Percentiles rank a stretch among this genome's conserved stretches.
Conservation (phyloP, 2,113 vertebrate species). For the Pan paniscus region DNA sequence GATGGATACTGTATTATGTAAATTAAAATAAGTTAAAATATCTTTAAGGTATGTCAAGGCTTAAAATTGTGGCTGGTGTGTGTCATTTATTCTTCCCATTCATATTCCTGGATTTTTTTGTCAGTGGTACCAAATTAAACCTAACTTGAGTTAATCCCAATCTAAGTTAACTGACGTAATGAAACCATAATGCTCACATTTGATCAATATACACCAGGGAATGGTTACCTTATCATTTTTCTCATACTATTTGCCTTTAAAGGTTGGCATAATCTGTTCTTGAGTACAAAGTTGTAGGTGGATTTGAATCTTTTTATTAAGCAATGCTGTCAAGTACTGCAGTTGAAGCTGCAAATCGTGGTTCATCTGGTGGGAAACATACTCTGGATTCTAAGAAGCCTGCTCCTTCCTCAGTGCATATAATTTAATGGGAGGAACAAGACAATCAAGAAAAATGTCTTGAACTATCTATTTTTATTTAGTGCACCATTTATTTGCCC, state of each 20-base stretch:
- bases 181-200: conserved; percentile 7
- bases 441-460: conserved; percentile 29
- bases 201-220: conserved; percentile 29
- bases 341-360: conserved; percentile 40
- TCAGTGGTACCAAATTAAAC: background rate
- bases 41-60: background rate
- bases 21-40: conserved; percentile 27
- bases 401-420: background rate
- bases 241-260: conserved; percentile 39
- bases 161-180: conserved; percentile 21
- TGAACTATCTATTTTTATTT: conserved; percentile 57
- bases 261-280: conserved; percentile 26
- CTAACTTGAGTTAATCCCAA: conserved; percentile 33
- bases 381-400: conserved; percentile 33
- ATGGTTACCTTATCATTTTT: conserved; percentile 39
- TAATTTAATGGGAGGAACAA: conserved; percentile 60
- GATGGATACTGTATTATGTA: background rate
- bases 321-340: conserved; percentile 23
- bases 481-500: background rate
- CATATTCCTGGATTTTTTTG: background rate
- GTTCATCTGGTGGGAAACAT: conserved; percentile 42
- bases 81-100: background rate
- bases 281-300: conserved; percentile 59
- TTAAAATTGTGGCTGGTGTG: background rate
- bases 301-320: conserved; percentile 65